A percentile compares a stretch with the other conserved stretches of the same genome.
These are phyloP conservation scores for Pygocentrus nattereri DNA, from an alignment of 2,797 vertebrate species.

Conservation along the genomic window DNA sequence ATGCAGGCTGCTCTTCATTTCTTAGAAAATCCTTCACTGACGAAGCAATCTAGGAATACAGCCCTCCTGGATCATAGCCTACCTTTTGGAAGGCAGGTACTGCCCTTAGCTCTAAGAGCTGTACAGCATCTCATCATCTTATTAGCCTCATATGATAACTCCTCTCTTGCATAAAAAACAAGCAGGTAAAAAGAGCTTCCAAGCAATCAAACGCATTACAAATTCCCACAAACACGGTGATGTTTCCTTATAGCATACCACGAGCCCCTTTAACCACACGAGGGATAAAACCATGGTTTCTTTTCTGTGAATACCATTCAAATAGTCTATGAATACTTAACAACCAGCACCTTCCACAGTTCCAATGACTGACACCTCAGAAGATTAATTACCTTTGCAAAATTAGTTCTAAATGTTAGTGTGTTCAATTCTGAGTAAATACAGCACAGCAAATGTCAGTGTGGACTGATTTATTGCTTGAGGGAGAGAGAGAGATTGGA, in stretches of 20 bases:
- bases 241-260: background rate
- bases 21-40: no score
- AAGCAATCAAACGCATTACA: background rate
- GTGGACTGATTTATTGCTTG: conserved; percentile 79
- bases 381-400: conserved; percentile 69
- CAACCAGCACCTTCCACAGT: background rate
- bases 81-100: no score
- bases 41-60: no score
- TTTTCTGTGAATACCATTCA: background rate
- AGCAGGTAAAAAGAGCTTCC: background rate
- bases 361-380: conserved; percentile 38
- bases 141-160: background rate
- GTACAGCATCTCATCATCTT: no score
- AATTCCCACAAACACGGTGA: background rate
- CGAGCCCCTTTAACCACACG: background rate
- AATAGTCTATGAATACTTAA: background rate
- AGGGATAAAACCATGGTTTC: background rate
- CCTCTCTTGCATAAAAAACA: background rate
- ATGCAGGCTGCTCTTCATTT: no score
- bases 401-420: conserved; percentile 79
- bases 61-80: no score
- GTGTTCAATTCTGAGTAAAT: conserved; percentile 74
- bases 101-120: no score
- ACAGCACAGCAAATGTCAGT: conserved; percentile 74
- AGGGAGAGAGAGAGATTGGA: conserved; percentile 11